Percentiles rank a stretch among this genome's conserved stretches.
These are phyloP conservation scores for Anolis apletophallus DNA, from an alignment of 2,797 vertebrate genomes.

Conservation along the genomic window DNA sequence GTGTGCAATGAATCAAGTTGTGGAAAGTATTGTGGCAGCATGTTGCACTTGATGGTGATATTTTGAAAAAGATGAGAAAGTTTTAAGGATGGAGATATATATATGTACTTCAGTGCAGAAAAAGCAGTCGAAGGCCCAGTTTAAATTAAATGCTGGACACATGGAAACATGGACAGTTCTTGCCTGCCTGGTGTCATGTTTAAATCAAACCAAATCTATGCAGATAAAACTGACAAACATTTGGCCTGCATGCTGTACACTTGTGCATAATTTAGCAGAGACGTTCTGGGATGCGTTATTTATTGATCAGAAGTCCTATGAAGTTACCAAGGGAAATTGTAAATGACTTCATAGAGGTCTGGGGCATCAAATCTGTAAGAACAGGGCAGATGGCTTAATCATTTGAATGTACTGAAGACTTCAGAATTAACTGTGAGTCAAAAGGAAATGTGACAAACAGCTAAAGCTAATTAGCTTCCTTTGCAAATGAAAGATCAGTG, in stretches of 20 bases:
- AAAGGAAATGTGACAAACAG: conserved; percentile 34
- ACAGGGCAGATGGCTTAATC: conserved; percentile 33
- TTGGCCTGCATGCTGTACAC: neutral
- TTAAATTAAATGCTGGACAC: conserved; percentile 9
- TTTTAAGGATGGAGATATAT: neutral
- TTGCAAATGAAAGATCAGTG: neutral
- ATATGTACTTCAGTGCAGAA: neutral
- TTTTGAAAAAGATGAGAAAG: neutral
- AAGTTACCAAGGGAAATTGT: conserved; percentile 25
- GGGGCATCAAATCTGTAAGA: conserved; percentile 22
- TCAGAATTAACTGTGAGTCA: conserved; percentile 23
- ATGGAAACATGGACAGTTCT: neutral
- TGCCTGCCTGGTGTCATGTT: neutral
- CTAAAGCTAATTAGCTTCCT: conserved; percentile 25
- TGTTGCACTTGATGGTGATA: neutral
- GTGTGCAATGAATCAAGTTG: neutral
- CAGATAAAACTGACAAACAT: conserved; percentile 12
- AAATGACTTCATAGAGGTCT: conserved; percentile 19
- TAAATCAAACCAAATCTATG: neutral
- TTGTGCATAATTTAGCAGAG: conserved; percentile 20
- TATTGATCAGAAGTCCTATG: neutral
- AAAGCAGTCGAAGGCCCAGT: neutral
- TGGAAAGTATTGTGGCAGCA: neutral
- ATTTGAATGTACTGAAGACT: conserved; percentile 28
- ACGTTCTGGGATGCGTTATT: neutral